These are phyloP conservation scores for Emydura subglobosa DNA, from an alignment of 2,113 vertebrate species.

Conservation along the genomic window DNA sequence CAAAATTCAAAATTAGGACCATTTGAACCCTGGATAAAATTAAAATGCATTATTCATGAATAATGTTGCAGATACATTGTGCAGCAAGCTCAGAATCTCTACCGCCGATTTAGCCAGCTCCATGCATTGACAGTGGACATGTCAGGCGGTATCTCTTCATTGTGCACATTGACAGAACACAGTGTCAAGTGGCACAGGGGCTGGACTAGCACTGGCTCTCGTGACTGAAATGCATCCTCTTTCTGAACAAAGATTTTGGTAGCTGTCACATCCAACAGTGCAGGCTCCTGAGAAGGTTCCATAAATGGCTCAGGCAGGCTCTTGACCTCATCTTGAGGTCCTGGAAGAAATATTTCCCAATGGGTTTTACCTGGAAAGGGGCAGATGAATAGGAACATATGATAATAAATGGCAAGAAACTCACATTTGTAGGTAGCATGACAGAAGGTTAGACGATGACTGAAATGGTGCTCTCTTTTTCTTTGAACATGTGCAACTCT, in stretches of 20 bases:
- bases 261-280: not conserved
- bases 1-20: conserved; percentile 21
- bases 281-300: not conserved
- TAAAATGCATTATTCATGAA: conserved; percentile 5
- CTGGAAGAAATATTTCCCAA: not conserved
- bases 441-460: not conserved
- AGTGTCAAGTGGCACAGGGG: not conserved
- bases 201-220: accelerated
- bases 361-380: not conserved
- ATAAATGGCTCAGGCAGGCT: accelerated
- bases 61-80: not conserved
- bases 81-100: not conserved
- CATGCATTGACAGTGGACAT: not conserved
- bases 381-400: not conserved
- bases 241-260: not conserved
- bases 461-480: not conserved
- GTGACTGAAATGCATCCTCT: not conserved
- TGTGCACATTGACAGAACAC: not conserved
- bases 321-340: accelerated
- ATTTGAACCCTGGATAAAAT: not conserved
- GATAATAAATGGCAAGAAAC: not conserved
- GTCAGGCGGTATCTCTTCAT: accelerated
- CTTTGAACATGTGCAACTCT: not conserved
- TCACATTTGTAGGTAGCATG: not conserved
- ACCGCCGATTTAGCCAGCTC: not conserved